Base-by-base conservation (phyloP, 2,797 vertebrate genomes). In the Dicrostonyx torquatus region DNA sequence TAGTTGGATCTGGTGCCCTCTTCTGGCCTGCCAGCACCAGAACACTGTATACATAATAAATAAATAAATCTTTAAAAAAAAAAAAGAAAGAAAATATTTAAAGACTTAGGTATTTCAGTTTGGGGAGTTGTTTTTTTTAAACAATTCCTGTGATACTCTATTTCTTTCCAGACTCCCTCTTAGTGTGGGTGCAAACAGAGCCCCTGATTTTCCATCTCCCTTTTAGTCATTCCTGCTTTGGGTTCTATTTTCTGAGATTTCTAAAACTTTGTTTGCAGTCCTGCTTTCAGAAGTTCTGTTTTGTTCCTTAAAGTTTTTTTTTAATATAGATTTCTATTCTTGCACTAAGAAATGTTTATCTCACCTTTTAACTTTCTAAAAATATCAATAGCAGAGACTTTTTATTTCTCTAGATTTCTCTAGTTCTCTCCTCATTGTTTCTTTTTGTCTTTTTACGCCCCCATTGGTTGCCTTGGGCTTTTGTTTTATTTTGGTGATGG, bases 351-450 rank as follows among this genome's bases (percentile, higher is more conserved):
- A 90, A 80, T 82, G 29, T 45, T 90, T 60, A 82, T 72, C 31
- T 91, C 12, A 62, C 58, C 83, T 93, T 64, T 83, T 89, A 93
- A 79, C 34, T 70, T 43, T 93, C 48, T 93, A 89, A 87, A 94
- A 94, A 64, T 91, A 76, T 79, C 78, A 31, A 66, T 48, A 22
- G 48, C 29, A 2, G 1, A 14, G 68, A 18, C 22, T 34, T n/a
- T 3, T 55, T 5, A 5, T 80, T 40, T 53, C 26, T 31, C 53
- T 64, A 43, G 29, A n/a, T 88, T 88, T 62, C 58, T 66, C 20
- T 50, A 48, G n/a, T 88, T 18, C 31, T 68, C 43, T 4, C 45
- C 29, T n/a, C 58, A 37, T 18, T 62, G 26, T 26, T 60, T 26
- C 20, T 45, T 60, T 20, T 24, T n/a, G 34, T 64, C 55, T 24